A percentile compares a stretch with the other conserved stretches of the same genome.
phyloP scores from a whole-genome alignment of 2,797 vertebrate genomes.

The Chrosomus eos region DNA sequence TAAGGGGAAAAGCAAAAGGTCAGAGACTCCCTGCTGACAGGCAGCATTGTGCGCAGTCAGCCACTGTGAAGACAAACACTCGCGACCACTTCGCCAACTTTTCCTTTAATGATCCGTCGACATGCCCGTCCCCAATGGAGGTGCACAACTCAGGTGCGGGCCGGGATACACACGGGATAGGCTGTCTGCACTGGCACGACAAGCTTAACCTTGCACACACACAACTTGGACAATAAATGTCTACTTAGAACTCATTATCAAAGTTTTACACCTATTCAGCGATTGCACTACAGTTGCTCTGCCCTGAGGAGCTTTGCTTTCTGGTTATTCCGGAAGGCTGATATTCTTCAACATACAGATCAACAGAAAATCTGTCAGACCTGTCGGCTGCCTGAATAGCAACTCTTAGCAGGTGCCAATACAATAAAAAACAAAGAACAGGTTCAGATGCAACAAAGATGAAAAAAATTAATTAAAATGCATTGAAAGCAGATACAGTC shows the following conservation, averaged over 20 bases:
- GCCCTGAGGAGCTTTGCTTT: conserved; percentile 27
- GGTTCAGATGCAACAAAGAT: background rate
- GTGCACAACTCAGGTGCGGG: conserved; percentile 50
- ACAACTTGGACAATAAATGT: conserved; percentile 13
- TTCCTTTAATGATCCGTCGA: conserved; percentile 58
- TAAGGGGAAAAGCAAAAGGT: conserved; percentile 69
- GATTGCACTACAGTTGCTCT: background rate
- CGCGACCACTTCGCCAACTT: conserved; percentile 61
- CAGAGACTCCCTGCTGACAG: conserved; percentile 76
- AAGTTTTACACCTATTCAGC: conserved; percentile 24
- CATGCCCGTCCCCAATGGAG: conserved; percentile 51
- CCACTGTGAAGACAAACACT: conserved; percentile 68
- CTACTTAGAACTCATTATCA: conserved; percentile 17
- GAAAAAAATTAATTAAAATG: background rate
- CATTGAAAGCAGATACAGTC: background rate
- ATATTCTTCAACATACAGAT: conserved; percentile 20
- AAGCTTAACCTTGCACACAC: background rate
- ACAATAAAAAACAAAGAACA: background rate
- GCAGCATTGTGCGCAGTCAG: conserved; percentile 72
- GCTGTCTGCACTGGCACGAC: background rate
- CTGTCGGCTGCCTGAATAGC: conserved; percentile 4
- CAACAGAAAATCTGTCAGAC: conserved; percentile 12
- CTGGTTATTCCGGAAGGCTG: conserved; percentile 42
- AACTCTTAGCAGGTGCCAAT: background rate
- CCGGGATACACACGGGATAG: background rate